phyloP scores from a whole-genome alignment of 2,797 vertebrate species.

The Heterohyrax brucei region DNA sequence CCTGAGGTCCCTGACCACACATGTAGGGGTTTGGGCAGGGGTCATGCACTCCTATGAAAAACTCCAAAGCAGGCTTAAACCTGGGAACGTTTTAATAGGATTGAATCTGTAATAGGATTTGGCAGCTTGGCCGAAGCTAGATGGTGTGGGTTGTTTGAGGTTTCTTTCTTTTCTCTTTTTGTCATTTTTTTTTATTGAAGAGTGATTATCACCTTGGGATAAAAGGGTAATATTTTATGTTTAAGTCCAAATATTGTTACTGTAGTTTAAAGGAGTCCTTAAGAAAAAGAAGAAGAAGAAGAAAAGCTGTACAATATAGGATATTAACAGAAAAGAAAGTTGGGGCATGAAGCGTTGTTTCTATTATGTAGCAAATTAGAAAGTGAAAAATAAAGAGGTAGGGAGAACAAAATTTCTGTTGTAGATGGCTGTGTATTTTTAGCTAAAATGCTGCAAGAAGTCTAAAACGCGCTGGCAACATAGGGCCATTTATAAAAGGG shows the following conservation, averaged over 20 bases:
- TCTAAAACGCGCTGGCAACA: conserved; percentile 24
- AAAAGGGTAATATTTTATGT: conserved; percentile 77
- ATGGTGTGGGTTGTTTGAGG: conserved; percentile 83
- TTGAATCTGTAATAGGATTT: conserved; percentile 95
- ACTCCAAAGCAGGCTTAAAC: conserved; percentile 94
- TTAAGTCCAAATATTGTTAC: conserved; percentile 72
- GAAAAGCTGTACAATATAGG: not conserved
- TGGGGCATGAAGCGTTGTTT: conserved; percentile 63
- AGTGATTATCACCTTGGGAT: conserved; percentile 75
- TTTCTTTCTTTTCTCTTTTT: conserved; percentile 75
- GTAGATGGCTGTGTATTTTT: conserved; percentile 77
- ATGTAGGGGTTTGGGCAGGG: conserved; percentile 93
- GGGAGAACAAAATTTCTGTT: conserved; percentile 70
- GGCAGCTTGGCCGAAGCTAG: conserved; percentile 92
- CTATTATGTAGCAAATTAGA: conserved; percentile 72
- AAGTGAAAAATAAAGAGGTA: conserved; percentile 74
- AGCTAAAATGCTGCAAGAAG: conserved; percentile 75
- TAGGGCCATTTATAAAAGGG: conserved; percentile 75
- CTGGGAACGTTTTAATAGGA: conserved; percentile 95
- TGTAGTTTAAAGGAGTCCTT: conserved; percentile 66
- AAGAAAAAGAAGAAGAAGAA: not conserved
- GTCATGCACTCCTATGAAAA: conserved; percentile 92
- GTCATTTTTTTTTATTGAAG: conserved; percentile 45
- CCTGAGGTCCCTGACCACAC: conserved; percentile 93
- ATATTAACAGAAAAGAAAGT: conserved; percentile 75